Base-by-base conservation (phyloP, 2,888 invertebrate genomes). In the Chrysina gloriosa region DNA sequence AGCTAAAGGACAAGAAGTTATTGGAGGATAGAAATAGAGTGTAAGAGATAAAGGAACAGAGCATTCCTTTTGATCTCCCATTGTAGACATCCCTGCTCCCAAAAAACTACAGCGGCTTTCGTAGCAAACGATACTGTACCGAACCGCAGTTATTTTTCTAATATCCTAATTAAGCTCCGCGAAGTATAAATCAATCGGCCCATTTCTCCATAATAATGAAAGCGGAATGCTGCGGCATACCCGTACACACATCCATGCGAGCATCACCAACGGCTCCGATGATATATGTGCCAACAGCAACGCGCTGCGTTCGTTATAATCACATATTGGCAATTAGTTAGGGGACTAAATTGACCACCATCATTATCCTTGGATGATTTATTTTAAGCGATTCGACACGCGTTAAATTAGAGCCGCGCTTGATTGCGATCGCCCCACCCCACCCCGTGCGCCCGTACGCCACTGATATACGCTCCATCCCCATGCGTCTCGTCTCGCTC, bases 291-390 rank as follows among this genome's bases (percentile, higher is more conserved):
- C 75, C 72, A 75, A 74, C 74, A 73, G 76, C 77, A 75, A 77
- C 74, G n/a, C n/a, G 77, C 78, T 75, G 74, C 77, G 81, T 81
- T 81, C 79, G 81, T 81, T 82, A 81, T 82, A 82, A 82, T 82
- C 81, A 80, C 82, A 81, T 82, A 82, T 82, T 82, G 82, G 81
- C 82, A 82, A 82, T 82, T 82, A 82, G 82, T 82, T 82, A 79
- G 81, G 79, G 80, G 80, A 81, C 82, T 80, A 82, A 82, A 82
- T 82, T 82, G 82, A 82, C 82, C 82, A 79, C 79, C 81, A 78
- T 81, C 81, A 82, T 82, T 82, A 82, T 82, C 79, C 80, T 81
- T 80, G 81, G 81, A 80, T 82, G 82, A 82, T 82, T 82, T 82
- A 82, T 82, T 82, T 80, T 80, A 79, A 81, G 78, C 80, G 80